Conservation (phyloP, 2,113 vertebrate species). For the Semicossyphus pulcher region DNA sequence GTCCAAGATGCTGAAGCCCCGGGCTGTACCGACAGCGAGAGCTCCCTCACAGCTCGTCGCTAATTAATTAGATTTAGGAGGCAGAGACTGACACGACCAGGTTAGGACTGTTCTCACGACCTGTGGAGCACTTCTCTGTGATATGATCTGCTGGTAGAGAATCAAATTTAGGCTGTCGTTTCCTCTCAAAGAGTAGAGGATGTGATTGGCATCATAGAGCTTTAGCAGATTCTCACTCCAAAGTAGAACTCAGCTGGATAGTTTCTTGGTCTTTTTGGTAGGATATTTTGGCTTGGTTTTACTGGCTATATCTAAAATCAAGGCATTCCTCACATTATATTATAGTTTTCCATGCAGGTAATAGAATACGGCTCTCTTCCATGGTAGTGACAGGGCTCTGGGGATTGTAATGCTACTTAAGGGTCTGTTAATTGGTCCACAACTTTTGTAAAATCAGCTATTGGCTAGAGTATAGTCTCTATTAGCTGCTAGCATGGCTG, state of each 20-base stretch:
- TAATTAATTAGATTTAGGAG: slow-evolving; percentile 63
- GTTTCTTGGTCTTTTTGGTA: background rate
- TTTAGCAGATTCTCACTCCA: background rate
- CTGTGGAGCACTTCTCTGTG: slow-evolving; percentile 15
- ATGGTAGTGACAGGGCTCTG: background rate
- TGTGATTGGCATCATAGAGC: slow-evolving; percentile 9
- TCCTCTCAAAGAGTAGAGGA: slow-evolving; percentile 9
- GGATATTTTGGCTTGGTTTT: background rate
- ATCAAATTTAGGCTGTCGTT: slow-evolving; percentile 51
- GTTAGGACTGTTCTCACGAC: slow-evolving; percentile 57
- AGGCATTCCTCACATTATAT: too few species aligned
- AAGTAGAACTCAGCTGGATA: background rate
- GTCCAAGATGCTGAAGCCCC: slow-evolving; percentile 3
- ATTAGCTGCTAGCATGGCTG: too few species aligned
- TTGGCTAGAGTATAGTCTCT: too few species aligned
- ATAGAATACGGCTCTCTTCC: background rate
- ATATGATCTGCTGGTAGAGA: slow-evolving; percentile 19
- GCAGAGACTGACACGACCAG: slow-evolving; percentile 23
- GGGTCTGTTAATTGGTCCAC: background rate
- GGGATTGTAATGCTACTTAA: background rate
- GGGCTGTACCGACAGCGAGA: background rate
- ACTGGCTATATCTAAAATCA: too few species aligned
- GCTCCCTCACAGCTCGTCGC: slow-evolving; percentile 20
- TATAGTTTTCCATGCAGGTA: background rate
- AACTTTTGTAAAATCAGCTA: too few species aligned